These are phyloP conservation scores for Zygaena filipendulae DNA, from an alignment of 2,888 invertebrate genomes.

Conservation along the genomic window DNA sequence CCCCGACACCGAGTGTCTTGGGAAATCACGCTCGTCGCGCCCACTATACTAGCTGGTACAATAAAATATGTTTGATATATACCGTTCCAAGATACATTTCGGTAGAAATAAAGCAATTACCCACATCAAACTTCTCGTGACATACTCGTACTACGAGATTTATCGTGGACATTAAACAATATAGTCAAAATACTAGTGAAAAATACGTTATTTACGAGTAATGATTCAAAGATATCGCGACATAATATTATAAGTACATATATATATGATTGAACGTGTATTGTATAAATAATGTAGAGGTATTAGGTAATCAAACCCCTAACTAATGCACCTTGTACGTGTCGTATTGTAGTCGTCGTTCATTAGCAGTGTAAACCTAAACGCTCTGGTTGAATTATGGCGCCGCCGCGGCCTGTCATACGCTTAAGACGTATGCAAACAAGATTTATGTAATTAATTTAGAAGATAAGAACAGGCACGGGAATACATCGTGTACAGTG, in stretches of 20 bases:
- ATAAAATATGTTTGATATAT: no score
- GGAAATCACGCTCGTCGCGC: constrained; percentile 51
- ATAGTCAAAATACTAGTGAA: no score
- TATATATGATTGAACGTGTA: no score
- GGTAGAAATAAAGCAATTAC: no score
- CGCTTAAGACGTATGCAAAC: constrained; percentile 67
- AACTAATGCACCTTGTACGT: constrained; percentile 18
- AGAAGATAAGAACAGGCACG: constrained; percentile 59
- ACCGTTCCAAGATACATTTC: no score
- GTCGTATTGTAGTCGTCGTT: constrained; percentile 43
- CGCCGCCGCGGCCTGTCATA: constrained; percentile 40
- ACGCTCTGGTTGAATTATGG: constrained; percentile 56
- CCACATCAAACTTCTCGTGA: no score
- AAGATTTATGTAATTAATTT: constrained; percentile 70
- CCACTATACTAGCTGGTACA: constrained; percentile 14
- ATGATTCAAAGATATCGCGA: no score
- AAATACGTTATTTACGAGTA: no score
- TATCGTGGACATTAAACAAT: no score
- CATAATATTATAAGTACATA: no score
- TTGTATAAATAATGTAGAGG: no score
- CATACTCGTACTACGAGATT: no score
- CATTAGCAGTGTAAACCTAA: constrained; percentile 58
- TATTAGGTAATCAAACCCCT: constrained; percentile 6
- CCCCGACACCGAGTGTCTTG: constrained; percentile 41
- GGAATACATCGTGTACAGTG: constrained; percentile 44